Conservation (phyloP, 1,140 invertebrate genomes). For the Paracyclopina nana region DNA sequence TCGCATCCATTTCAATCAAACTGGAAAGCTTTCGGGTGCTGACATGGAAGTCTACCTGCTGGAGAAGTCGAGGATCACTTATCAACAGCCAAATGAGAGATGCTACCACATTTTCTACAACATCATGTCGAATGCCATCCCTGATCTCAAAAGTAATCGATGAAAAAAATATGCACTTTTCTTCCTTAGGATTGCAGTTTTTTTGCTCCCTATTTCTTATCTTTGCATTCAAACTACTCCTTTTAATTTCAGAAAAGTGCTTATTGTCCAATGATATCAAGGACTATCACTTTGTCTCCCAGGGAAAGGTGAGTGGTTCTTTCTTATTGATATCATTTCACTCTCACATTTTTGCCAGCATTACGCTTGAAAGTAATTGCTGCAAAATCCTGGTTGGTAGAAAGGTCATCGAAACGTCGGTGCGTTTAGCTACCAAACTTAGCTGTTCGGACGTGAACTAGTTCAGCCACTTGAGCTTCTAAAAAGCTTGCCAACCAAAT, state of each 20-base stretch:
- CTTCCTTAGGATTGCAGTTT: background rate
- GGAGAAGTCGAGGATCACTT: constrained; percentile 99
- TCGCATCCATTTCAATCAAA: constrained; percentile 52
- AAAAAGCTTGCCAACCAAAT: too few relatives aligned
- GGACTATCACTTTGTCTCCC: constrained; percentile 68
- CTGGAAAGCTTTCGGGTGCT: constrained; percentile 98
- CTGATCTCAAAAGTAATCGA: constrained; percentile 32
- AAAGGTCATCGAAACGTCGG: too few relatives aligned
- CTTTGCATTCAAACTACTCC: too few relatives aligned
- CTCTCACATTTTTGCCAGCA: too few relatives aligned
- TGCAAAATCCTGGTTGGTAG: too few relatives aligned
- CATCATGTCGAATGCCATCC: constrained; percentile 82
- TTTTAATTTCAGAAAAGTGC: constrained; percentile 10
- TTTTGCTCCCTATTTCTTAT: background rate
- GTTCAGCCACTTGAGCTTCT: too few relatives aligned
- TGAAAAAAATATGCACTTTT: background rate
- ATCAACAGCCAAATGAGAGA: constrained; percentile 88
- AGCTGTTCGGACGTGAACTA: too few relatives aligned
- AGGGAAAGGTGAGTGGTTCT: constrained; percentile 53
- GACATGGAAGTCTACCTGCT: constrained; percentile 99
- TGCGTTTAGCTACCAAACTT: too few relatives aligned
- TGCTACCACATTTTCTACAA: constrained; percentile 99
- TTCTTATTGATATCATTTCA: too few relatives aligned
- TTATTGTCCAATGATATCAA: constrained; percentile 24
- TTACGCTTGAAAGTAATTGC: too few relatives aligned